These are phyloP conservation scores for Dryobota labecula DNA, from an alignment of 2,888 invertebrate species.

Conservation along the genomic window DNA sequence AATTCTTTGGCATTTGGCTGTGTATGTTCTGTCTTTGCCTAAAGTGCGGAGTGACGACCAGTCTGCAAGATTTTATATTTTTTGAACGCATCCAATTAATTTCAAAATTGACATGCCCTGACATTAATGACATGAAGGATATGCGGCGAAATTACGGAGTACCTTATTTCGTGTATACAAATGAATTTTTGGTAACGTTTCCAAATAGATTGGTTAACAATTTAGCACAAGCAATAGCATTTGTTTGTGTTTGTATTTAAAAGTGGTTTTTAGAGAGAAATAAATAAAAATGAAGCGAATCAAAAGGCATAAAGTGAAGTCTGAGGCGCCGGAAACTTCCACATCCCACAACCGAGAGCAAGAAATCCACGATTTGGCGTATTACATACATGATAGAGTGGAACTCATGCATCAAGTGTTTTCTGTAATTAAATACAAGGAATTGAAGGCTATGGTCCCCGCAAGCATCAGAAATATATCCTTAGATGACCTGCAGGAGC, in stretches of 20 bases:
- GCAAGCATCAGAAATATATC: conserved; percentile 85
- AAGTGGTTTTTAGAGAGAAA: not conserved
- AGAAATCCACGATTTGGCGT: conserved; percentile 89
- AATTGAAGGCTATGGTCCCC: conserved; percentile 90
- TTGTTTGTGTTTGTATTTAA: conserved; percentile 10
- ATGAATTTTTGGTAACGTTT: not conserved
- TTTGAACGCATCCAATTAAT: conserved; percentile 41
- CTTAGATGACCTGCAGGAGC: conserved; percentile 90
- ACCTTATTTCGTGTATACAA: accelerated
- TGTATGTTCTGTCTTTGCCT: too few relatives aligned
- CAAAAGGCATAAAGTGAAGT: conserved; percentile 79
- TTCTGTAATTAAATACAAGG: conserved; percentile 89
- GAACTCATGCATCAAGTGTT: conserved; percentile 91
- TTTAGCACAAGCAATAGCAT: not conserved
- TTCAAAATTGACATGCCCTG: conserved; percentile 30
- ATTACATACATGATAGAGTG: conserved; percentile 91
- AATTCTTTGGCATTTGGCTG: too few relatives aligned
- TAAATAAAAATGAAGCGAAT: conserved; percentile 57
- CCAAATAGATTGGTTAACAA: not conserved
- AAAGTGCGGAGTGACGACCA: not conserved
- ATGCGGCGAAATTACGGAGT: conserved; percentile 26
- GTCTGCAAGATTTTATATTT: not conserved
- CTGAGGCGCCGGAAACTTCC: conserved; percentile 76
- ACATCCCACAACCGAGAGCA: conserved; percentile 65
- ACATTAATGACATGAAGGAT: not conserved